Evolutionary conservation across 2,113 vertebrate genomes (phyloP), one percentile per base, ranked within the genome.

Genomic region (Nothobranchius furzeri): DNA sequence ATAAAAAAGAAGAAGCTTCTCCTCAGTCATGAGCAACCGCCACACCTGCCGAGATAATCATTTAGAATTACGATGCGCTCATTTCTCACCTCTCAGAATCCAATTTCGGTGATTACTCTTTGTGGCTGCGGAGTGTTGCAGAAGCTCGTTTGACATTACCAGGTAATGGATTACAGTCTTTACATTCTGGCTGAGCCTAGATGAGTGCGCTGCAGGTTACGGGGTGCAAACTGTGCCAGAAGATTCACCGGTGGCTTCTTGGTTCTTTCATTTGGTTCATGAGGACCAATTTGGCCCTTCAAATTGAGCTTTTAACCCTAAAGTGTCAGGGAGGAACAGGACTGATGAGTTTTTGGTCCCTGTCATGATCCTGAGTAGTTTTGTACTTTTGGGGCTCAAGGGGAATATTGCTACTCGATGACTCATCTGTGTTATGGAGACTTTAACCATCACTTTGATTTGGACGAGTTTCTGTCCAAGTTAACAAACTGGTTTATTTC

Each of bases 31-130:
- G 49, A 57, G 40, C 79, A 60, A 60, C 51, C 46, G 9, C 48
- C 75, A 79, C 81, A 81, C 85, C 84, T 78, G 72, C 72, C 0
- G 10, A 75, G 85, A 86, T 89, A 88, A 92, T 90, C 83, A 85
- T 59, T 68, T 67, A 43, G 78, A 90, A 90, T 89, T 65, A 88
- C 3, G 52, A 73, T 43, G 57, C n/a, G 42, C 82, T 88, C 81
- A 75, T 87, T 80, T 87, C 68, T 67, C 73, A 42, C 73, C 87
- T 75, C 84, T 88, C 79, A 66, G 83, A 83, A 82, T 73, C 85
- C 86, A 76, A 88, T 91, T 88, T 88, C 2, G 14, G 74, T 81
- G 76, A 90, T 90, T 87, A 85, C 78, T 60, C 74, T 81, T 70
- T 64, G 70, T 59, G 60, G 37, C 63, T 64, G 52, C 13, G 37